Conservation (phyloP, 2,797 vertebrate species). For the Cheirogaleus major region DNA sequence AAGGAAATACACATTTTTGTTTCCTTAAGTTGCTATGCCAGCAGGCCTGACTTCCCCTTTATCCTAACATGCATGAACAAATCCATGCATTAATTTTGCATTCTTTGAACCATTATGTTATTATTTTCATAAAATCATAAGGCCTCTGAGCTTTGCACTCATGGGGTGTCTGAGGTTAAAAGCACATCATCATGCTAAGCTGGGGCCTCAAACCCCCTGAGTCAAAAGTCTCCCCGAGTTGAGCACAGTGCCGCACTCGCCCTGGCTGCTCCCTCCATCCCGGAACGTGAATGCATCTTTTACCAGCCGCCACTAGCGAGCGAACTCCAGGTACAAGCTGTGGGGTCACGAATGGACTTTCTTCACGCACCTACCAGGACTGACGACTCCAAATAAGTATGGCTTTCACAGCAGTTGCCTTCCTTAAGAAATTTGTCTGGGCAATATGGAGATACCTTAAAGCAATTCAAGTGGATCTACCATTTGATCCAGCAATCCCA, state of each 20-base stretch:
- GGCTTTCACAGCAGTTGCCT: not conserved
- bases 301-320: too few relatives aligned
- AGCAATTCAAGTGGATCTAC: too few relatives aligned
- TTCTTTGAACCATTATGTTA: not conserved
- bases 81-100: not conserved
- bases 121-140: not conserved
- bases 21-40: not conserved
- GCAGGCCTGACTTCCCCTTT: not conserved
- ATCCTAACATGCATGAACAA: not conserved
- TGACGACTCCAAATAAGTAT: not conserved
- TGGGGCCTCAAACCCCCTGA: not conserved
- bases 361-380: not conserved
- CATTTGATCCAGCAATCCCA: too few relatives aligned
- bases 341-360: not conserved
- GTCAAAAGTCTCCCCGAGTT: too few relatives aligned
- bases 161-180: not conserved
- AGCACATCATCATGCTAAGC: not conserved
- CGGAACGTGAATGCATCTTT: not conserved
- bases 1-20: not conserved
- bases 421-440: not conserved
- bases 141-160: not conserved
- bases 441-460: too few relatives aligned
- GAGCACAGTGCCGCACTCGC: too few relatives aligned
- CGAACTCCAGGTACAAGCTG: not conserved
- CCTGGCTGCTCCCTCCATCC: too few relatives aligned